phyloP scores from a whole-genome alignment of 2,113 vertebrate genomes.

The Thunnus thynnus region DNA sequence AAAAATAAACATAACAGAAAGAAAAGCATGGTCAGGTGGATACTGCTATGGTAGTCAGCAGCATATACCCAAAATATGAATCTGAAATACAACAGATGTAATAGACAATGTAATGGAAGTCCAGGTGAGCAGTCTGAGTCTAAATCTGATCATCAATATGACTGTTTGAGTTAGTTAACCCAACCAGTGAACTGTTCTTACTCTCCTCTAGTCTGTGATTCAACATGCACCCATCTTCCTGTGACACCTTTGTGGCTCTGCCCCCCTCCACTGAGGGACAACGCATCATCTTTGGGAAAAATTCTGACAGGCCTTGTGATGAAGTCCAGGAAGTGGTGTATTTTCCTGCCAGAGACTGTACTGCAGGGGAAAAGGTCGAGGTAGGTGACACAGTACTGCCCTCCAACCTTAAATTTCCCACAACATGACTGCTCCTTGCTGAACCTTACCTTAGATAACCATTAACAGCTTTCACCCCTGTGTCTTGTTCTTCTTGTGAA shows the following conservation, averaged over 20 bases:
- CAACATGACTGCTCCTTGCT: conserved; percentile 8
- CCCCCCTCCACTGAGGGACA: conserved; percentile 88
- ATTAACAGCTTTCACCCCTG: conserved; percentile 12
- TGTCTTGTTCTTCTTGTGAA: conserved; percentile 39
- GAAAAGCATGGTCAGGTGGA: too few species aligned
- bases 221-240: conserved; percentile 87
- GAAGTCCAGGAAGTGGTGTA: conserved; percentile 95
- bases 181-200: not conserved
- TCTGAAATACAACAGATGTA: too few species aligned
- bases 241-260: conserved; percentile 96
- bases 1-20: too few species aligned
- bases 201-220: not conserved
- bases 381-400: conserved; percentile 72
- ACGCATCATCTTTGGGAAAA: conserved; percentile 93
- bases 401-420: conserved; percentile 2
- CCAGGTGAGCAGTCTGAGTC: too few species aligned
- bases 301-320: conserved; percentile 93
- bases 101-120: too few species aligned
- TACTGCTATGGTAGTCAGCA: too few species aligned
- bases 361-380: conserved; percentile 84
- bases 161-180: not conserved
- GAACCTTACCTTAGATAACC: not conserved
- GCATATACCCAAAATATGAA: too few species aligned
- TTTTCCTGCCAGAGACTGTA: conserved; percentile 84
- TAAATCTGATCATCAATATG: not conserved